A percentile compares a stretch with the other conserved stretches of the same genome.
Conservation (phyloP, 2,888 invertebrate genomes). For the Andrena hattorfiana region DNA sequence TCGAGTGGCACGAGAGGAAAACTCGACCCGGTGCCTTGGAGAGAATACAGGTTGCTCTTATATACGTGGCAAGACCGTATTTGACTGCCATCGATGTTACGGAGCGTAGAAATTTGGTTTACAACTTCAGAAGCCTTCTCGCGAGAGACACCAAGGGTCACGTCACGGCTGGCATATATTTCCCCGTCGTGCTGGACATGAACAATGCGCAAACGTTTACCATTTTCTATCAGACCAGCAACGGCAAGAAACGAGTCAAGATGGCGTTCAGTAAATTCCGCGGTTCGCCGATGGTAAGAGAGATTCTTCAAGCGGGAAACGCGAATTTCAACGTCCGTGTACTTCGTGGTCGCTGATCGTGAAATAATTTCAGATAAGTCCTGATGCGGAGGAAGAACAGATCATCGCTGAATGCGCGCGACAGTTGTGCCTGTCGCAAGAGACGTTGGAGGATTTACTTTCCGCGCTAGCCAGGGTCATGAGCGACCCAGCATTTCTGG, state of each 20-base stretch:
- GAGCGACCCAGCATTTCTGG: conserved; percentile 90
- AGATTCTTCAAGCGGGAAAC: neutral
- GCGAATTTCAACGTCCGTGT: too few relatives aligned
- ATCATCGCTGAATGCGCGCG: conserved; percentile 90
- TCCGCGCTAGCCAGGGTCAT: conserved; percentile 89
- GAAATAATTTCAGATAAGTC: conserved; percentile 68
- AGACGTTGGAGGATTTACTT: conserved; percentile 88
- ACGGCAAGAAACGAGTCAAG: conserved; percentile 89
- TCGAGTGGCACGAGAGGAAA: conserved; percentile 94
- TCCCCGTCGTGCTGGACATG: conserved; percentile 88
- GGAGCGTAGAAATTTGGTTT: conserved; percentile 95
- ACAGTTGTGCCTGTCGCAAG: conserved; percentile 89
- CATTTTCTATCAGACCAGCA: conserved; percentile 91
- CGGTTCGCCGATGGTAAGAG: conserved; percentile 86
- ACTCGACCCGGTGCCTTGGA: conserved; percentile 88
- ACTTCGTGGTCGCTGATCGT: too few relatives aligned
- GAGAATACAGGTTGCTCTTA: conserved; percentile 89
- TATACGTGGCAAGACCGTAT: conserved; percentile 93
- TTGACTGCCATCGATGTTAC: conserved; percentile 93
- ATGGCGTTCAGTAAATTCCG: conserved; percentile 90
- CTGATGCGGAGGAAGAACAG: conserved; percentile 86
- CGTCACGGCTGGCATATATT: conserved; percentile 93
- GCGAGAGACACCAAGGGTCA: conserved; percentile 94
- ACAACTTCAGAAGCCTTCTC: conserved; percentile 93
- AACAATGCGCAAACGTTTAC: conserved; percentile 87